A percentile compares a stretch with the other conserved stretches of the same genome.
Evolutionary conservation across 2,888 invertebrate species (phyloP).

Genomic region (Oegoconia quadripuncta): DNA sequence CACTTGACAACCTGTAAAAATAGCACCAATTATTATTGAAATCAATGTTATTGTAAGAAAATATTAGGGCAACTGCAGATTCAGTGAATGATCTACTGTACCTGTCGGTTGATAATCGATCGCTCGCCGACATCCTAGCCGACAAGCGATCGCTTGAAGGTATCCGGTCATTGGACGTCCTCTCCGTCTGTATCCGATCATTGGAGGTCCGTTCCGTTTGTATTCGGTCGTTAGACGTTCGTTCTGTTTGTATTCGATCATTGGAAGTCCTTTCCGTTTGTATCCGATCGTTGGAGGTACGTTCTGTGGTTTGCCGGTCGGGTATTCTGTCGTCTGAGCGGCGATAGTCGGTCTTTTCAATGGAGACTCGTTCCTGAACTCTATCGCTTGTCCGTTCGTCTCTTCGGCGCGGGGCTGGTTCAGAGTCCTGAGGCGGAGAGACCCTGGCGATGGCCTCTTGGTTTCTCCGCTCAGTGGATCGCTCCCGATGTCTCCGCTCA

Average conservation of each 20-base stretch:
- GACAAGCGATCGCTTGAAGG: slow-evolving; percentile 24
- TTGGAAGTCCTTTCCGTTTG: slow-evolving; percentile 18
- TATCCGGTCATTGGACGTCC: slow-evolving; percentile 27
- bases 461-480: slow-evolving; percentile 54
- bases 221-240: slow-evolving; percentile 33
- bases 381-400: slow-evolving; percentile 30
- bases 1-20: background rate
- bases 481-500: slow-evolving; percentile 58
- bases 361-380: slow-evolving; percentile 37
- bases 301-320: slow-evolving; percentile 24
- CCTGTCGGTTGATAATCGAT: slow-evolving; percentile 26
- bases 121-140: slow-evolving; percentile 20
- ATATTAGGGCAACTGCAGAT: background rate
- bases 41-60: background rate
- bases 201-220: too few species aligned
- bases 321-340: slow-evolving; percentile 34
- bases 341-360: slow-evolving; percentile 39
- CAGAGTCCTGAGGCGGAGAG: slow-evolving; percentile 48
- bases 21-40: background rate
- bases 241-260: slow-evolving; percentile 25
- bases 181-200: slow-evolving; percentile 19
- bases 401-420: slow-evolving; percentile 9
- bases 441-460: slow-evolving; percentile 61
- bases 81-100: background rate
- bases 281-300: slow-evolving; percentile 25